Evolutionary conservation across 2,113 vertebrate species (phyloP).

Genomic region (Mungos mungo): DNA sequence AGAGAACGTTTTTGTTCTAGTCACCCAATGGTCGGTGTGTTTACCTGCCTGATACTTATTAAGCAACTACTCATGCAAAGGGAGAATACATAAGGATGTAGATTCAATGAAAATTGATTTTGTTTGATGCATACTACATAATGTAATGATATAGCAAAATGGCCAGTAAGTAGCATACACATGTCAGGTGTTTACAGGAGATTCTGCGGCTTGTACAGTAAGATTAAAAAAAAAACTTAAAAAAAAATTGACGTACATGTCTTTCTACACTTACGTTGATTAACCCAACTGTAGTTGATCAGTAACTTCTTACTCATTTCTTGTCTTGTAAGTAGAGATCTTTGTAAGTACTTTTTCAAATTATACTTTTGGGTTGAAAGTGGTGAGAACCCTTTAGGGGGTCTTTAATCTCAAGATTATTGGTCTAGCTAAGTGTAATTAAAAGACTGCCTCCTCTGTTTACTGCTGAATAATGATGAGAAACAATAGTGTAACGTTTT

Average conservation of each 20-base stretch:
- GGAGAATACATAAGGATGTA: background rate
- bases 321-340: slow-evolving; percentile 60
- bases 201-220: background rate
- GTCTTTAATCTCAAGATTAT: slow-evolving; percentile 72
- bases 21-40: background rate
- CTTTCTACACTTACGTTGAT: slow-evolving; percentile 27
- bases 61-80: background rate
- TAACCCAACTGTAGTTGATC: slow-evolving; percentile 18
- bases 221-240: background rate
- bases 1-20: background rate
- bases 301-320: slow-evolving; percentile 49
- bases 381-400: slow-evolving; percentile 65
- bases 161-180: background rate
- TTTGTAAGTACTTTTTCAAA: slow-evolving; percentile 63
- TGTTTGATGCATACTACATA: background rate
- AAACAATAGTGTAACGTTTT: slow-evolving; percentile 28
- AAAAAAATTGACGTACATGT: background rate
- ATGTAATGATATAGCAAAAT: background rate
- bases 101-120: background rate
- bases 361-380: slow-evolving; percentile 63
- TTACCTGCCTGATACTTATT: background rate
- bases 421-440: slow-evolving; percentile 63
- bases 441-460: slow-evolving; percentile 54
- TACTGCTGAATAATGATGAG: slow-evolving; percentile 51
- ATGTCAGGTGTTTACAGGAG: background rate